Evolutionary conservation across 1,140 invertebrate species (phyloP), one percentile per base, ranked within the genome.

Genomic region (Oncopodura yosiiana): DNA sequence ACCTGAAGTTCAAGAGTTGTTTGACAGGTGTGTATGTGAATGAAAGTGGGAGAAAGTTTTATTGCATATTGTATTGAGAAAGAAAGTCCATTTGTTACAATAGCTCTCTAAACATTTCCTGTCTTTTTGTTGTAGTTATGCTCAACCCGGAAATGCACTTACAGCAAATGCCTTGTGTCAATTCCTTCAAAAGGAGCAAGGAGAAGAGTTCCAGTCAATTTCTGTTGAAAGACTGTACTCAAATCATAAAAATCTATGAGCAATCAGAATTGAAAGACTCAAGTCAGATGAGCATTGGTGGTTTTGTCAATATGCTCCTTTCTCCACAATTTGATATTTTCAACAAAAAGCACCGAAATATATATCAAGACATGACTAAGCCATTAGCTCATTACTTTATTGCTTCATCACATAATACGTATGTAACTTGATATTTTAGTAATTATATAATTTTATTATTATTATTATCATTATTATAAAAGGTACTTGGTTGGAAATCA

Each of bases 341-440:
- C 54, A 67, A 71, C 48, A 36, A 49, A 14, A 49, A 65, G 24
- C 68, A 74, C 46, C 56, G 61, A 32, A 64, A 52, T 12, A 71
- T 80, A 12, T 74, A 73, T 61, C 77, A 81, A 60, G 77, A 82
- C 63, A 82, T 82, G 80, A 71, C 61, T 14, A 73, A 75, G 48
- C 81, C 81, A 3, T 65, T 83, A 23, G 66, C 70, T 37, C 73
- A 81, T 65, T 83, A 83, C 64, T 83, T 75, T 65, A 80, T 83
- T 37, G 73, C 78, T 8, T 75, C 78, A 9, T 82, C 80, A 16
- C 77, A 82, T 65, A 82, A 83, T 64, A 81, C 80, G 74, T 80
- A 65, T 67, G 68, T 65, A 12, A 36, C 16, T 46, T 21, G 2
- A 3, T 49, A 11, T 49, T 39, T 50, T 9, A 23, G 24, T 26